A percentile compares a stretch with the other conserved stretches of the same genome.
phyloP scores from a whole-genome alignment of 2,888 invertebrate genomes.

The Blastobasis lacticolella region DNA sequence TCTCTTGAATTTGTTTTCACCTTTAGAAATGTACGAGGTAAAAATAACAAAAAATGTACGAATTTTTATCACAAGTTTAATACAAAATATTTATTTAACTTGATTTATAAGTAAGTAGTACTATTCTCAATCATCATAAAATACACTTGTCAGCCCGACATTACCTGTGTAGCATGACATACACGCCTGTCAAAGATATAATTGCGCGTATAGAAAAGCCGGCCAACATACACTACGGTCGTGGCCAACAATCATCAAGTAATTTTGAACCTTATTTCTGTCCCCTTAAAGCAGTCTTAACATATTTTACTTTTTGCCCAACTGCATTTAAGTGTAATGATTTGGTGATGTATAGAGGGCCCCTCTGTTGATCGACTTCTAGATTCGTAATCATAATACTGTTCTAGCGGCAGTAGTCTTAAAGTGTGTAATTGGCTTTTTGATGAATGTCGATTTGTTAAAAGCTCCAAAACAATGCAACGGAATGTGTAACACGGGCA shows the following conservation, averaged over 20 bases:
- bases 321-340: slow-evolving; percentile 18
- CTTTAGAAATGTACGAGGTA: neutral
- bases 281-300: slow-evolving; percentile 8
- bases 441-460: slow-evolving; percentile 24
- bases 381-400: slow-evolving; percentile 57
- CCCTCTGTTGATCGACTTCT: slow-evolving; percentile 58
- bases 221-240: slow-evolving; percentile 38
- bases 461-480: neutral
- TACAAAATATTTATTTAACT: too few relatives aligned
- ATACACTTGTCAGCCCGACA: slow-evolving; percentile 39
- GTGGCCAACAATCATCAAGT: slow-evolving; percentile 8
- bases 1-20: neutral
- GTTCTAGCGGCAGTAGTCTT: slow-evolving; percentile 51
- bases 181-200: slow-evolving; percentile 66
- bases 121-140: too few relatives aligned
- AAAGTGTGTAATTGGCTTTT: slow-evolving; percentile 48
- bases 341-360: slow-evolving; percentile 46
- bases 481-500: neutral
- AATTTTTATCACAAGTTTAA: too few relatives aligned
- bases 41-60: neutral
- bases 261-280: slow-evolving; percentile 25
- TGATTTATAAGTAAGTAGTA: too few relatives aligned
- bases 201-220: slow-evolving; percentile 64
- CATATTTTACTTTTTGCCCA: slow-evolving; percentile 15
- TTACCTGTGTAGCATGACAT: slow-evolving; percentile 40